Evolutionary conservation across 2,888 invertebrate species (phyloP).

Genomic region (Harpagoxenus sublaevis): DNA sequence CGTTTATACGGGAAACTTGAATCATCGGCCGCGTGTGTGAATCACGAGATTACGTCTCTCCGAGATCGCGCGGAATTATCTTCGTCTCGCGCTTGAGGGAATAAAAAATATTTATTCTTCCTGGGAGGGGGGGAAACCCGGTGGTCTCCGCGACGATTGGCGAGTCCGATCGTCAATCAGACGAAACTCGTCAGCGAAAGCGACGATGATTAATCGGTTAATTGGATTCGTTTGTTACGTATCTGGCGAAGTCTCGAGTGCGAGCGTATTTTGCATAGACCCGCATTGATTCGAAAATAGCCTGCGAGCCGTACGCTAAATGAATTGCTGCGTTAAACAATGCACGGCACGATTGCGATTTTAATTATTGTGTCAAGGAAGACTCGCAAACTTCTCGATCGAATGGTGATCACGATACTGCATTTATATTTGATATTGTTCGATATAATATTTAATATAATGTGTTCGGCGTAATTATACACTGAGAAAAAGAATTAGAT

Average conservation of each 20-base stretch:
- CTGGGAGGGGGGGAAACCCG: neutral
- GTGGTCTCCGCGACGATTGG: neutral
- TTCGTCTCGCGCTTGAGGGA: slow-evolving; percentile 11
- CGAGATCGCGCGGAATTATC: slow-evolving; percentile 26
- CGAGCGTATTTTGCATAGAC: slow-evolving; percentile 8
- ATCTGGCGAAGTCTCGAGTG: neutral
- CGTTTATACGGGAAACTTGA: slow-evolving; percentile 72
- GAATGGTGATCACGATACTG: neutral
- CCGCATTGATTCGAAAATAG: slow-evolving; percentile 10
- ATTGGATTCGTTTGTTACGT: neutral
- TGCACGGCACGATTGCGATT: neutral
- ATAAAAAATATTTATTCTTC: slow-evolving; percentile 1
- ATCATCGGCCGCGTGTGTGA: slow-evolving; percentile 68
- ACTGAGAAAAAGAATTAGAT: too few species aligned
- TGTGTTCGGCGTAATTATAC: neutral
- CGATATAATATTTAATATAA: neutral
- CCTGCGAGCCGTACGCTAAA: neutral
- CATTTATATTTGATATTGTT: neutral
- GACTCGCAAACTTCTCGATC: neutral
- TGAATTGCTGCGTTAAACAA: slow-evolving; percentile 3
- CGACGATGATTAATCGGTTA: slow-evolving; percentile 29
- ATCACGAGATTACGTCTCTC: slow-evolving; percentile 62
- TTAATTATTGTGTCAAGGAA: slow-evolving; percentile 26
- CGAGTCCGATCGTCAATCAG: neutral
- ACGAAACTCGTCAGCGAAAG: neutral